Evolutionary conservation across 2,797 vertebrate genomes (phyloP).

Genomic region (Fundulus diaphanus): DNA sequence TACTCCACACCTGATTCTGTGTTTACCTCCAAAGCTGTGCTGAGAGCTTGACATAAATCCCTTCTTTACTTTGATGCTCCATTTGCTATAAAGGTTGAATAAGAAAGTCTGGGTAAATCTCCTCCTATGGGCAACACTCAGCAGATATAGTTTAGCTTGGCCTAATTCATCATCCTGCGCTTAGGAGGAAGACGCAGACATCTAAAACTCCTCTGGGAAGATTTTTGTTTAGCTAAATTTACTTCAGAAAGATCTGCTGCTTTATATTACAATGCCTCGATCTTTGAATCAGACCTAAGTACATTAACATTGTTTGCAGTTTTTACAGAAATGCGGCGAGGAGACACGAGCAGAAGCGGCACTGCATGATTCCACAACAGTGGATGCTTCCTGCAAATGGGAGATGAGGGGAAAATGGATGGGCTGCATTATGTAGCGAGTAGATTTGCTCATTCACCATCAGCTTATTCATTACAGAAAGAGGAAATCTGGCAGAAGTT

Average conservation of each 20-base stretch:
- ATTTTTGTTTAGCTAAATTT: background rate
- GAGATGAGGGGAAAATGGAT: constrained; percentile 35
- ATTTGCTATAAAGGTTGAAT: constrained; percentile 13
- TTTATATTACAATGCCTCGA: background rate
- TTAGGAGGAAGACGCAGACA: constrained; percentile 3
- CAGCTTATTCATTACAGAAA: constrained; percentile 36
- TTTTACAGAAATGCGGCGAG: background rate
- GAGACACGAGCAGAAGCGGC: background rate
- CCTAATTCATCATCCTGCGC: constrained; percentile 24
- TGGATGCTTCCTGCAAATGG: constrained; percentile 8
- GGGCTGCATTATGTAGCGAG: constrained; percentile 24
- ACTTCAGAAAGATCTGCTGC: background rate
- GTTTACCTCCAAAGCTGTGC: background rate
- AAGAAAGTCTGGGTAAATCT: constrained; percentile 7
- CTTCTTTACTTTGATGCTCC: background rate
- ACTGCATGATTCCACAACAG: background rate
- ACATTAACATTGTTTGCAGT: background rate
- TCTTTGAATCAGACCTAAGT: background rate
- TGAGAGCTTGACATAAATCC: constrained; percentile 9
- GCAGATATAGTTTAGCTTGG: background rate
- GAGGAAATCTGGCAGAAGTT: constrained; percentile 41
- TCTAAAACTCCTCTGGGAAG: constrained; percentile 13
- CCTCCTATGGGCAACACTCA: constrained; percentile 20
- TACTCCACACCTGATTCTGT: constrained; percentile 17
- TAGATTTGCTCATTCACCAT: constrained; percentile 40